These are phyloP conservation scores for Azemiops feae DNA, from an alignment of 2,113 vertebrate genomes.

Conservation along the genomic window DNA sequence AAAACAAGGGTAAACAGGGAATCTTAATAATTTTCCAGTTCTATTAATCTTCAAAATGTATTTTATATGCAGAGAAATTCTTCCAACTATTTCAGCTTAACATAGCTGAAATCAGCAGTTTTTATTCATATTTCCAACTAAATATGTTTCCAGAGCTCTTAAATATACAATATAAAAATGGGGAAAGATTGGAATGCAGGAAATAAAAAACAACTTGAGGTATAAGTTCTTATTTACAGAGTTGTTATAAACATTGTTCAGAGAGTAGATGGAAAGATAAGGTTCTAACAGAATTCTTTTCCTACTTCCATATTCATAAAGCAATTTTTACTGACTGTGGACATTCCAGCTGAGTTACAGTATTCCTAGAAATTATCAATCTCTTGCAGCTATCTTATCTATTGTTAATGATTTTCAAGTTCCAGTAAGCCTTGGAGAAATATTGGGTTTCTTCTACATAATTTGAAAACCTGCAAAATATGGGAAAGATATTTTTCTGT, in stretches of 20 bases:
- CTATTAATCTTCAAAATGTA: background rate
- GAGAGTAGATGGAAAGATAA: background rate
- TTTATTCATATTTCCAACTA: background rate
- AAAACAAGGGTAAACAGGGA: background rate
- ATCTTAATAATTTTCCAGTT: background rate
- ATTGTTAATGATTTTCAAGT: background rate
- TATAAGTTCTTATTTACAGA: background rate
- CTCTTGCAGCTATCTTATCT: background rate
- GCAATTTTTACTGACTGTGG: background rate
- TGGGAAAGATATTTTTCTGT: background rate
- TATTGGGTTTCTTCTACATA: background rate
- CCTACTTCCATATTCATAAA: background rate
- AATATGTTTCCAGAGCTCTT: background rate
- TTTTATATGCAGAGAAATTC: background rate
- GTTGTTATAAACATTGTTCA: background rate
- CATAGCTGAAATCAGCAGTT: background rate
- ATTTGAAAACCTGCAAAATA: background rate
- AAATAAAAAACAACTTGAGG: background rate
- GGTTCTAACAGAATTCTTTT: background rate
- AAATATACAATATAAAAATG: background rate
- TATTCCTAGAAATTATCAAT: background rate
- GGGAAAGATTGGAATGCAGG: background rate
- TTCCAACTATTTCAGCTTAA: background rate
- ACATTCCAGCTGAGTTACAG: background rate
- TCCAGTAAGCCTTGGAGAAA: background rate